Conservation (phyloP, 37 sponge, comb jelly and placozoan genomes). For the Tethya wilhelma region DNA sequence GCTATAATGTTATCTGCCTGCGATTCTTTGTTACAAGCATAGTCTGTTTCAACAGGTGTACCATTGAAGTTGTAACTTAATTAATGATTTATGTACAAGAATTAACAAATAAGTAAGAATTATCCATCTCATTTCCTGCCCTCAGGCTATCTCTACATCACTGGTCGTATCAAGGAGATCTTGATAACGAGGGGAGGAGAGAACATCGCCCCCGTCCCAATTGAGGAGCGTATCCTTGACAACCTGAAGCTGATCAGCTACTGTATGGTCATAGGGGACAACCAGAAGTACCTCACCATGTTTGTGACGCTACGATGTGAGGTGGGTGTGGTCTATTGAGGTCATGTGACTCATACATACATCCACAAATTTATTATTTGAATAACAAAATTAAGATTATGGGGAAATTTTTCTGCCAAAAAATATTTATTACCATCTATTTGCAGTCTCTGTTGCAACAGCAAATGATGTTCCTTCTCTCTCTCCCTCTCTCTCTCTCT, state of each 20-base stretch:
- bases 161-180: conserved; percentile 95
- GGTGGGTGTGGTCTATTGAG: conserved; percentile 28
- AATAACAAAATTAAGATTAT: not conserved
- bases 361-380: not conserved
- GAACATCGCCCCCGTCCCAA: conserved; percentile 95
- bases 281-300: conserved; percentile 87
- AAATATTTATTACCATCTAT: not conserved
- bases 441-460: too few species aligned
- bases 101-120: too few species aligned
- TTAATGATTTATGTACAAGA: too few species aligned
- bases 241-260: conserved; percentile 68
- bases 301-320: conserved; percentile 85
- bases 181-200: conserved; percentile 96
- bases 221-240: conserved; percentile 82
- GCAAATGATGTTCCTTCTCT: conserved; percentile 5
- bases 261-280: conserved; percentile 91
- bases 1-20: too few species aligned
- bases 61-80: too few species aligned
- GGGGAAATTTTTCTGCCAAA: not conserved
- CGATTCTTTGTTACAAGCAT: too few species aligned
- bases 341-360: conserved; percentile 7
- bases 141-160: conserved; percentile 87
- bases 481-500: conserved; percentile 45
- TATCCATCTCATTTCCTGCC: not conserved
- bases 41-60: too few species aligned